phyloP scores from a whole-genome alignment of 2,888 invertebrate species.

The Stenolophus ochropezus region DNA sequence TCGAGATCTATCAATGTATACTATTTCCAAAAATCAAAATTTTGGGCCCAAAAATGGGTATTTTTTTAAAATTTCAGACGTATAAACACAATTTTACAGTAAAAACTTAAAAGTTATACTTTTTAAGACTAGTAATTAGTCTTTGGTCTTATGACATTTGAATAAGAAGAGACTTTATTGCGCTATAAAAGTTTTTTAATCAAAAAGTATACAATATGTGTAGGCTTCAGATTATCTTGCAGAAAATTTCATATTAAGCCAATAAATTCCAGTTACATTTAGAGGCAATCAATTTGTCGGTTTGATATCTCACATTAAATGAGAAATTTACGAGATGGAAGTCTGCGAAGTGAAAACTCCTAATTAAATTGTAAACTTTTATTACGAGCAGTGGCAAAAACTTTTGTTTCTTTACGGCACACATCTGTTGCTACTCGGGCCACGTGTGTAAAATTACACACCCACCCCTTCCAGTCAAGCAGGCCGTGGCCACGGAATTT shows the following conservation, averaged over 20 bases:
- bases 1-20: too few relatives aligned
- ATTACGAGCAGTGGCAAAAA: neutral
- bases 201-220: too few relatives aligned
- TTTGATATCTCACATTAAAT: neutral
- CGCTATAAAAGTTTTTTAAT: too few relatives aligned
- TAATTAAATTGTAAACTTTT: conserved; percentile 24
- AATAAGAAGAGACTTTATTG: too few relatives aligned
- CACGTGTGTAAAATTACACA: conserved; percentile 48
- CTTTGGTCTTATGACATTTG: too few relatives aligned
- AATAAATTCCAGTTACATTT: neutral
- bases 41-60: too few relatives aligned
- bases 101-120: too few relatives aligned
- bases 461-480: conserved; percentile 39
- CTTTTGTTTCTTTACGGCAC: neutral
- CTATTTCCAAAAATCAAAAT: too few relatives aligned
- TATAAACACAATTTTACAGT: too few relatives aligned
- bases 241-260: neutral
- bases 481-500: conserved; percentile 48
- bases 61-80: too few relatives aligned
- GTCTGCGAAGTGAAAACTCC: neutral
- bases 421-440: conserved; percentile 43
- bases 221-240: neutral
- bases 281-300: neutral
- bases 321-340: neutral
- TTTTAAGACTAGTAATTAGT: too few relatives aligned